Base-by-base conservation (phyloP, 2,797 vertebrate genomes). In the Sebastes matsubarae region DNA sequence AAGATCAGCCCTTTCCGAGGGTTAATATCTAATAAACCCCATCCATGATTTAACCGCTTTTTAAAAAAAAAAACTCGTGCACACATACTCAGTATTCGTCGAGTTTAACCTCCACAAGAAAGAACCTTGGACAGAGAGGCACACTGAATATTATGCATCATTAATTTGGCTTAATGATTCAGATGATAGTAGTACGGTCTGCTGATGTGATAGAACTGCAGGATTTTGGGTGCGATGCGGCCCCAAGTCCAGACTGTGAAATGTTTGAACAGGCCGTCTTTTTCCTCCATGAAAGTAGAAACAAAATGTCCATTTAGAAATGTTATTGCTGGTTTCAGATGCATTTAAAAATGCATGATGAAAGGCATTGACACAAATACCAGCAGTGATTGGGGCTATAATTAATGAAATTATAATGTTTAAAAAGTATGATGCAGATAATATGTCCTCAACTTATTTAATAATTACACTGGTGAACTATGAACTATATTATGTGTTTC, bases 131-230 rank as follows among this genome's bases (percentile, higher is more conserved):
- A 89, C 76, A 69, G 77, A 74, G 61, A 83, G 79, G 80, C 80
- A 80, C 79, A 61, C 79, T 79, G 86, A 90, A 94, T 92, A 93
- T 88, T 83, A 90, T 90, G 88, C 88, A 89, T 88, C 88, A 88
- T 93, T 93, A 93, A 94, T 91, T 90, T 91, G 81, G 80, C 82
- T 88, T 93, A 93, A 94, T 92, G 93, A 94, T 91, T 93, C 86
- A 88, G 83, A 87, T 91, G 87, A 94, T 92, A 84, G 86, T 70
- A 27, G 74, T 77, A 81, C 16, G 72, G 83, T 89, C 82, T 85
- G 80, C 79, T 85, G 87, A 84, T 90, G 83, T 66, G 69, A 84
- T 70, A 57, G 68, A 88, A 85, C 79, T 84, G 85, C 89, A 85
- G 68, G 75, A 80, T 77, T 90, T 86, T 79, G 74, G 63, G 72